Percentiles rank a stretch among this genome's conserved stretches.
Evolutionary conservation across 2,113 vertebrate genomes (phyloP).

Genomic region (Tyto alba): DNA sequence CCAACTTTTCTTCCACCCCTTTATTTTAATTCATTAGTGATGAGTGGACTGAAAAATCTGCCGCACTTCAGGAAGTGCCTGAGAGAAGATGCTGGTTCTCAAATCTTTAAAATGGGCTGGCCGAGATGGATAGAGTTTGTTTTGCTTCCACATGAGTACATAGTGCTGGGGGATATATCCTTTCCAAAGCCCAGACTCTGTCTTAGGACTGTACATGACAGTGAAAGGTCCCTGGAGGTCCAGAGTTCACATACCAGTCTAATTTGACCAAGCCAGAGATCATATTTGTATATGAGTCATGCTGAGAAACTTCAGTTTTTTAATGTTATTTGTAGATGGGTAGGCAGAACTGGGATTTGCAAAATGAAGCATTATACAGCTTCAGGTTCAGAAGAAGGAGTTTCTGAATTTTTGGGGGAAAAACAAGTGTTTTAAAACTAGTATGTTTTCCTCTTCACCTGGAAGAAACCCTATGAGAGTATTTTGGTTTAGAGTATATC

Average conservation of each 20-base stretch:
- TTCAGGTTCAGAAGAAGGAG: not conserved
- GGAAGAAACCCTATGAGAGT: not conserved
- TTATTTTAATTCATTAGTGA: not conserved
- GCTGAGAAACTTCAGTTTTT: not conserved
- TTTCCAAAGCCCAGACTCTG: accelerated
- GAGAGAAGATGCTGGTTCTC: not conserved
- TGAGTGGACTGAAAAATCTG: not conserved
- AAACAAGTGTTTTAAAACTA: not conserved
- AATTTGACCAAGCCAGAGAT: not conserved
- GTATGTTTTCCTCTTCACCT: not conserved
- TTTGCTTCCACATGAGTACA: not conserved
- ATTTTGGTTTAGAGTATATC: not conserved
- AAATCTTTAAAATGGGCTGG: not conserved
- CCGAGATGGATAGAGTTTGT: not conserved
- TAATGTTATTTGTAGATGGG: not conserved
- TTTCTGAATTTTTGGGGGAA: not conserved
- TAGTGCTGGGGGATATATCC: not conserved
- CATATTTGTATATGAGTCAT: not conserved
- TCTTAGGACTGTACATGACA: not conserved
- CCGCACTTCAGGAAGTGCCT: not conserved
- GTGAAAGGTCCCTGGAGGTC: not conserved
- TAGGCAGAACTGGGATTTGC: not conserved
- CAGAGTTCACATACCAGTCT: not conserved
- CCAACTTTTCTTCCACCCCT: not conserved
- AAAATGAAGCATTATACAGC: not conserved